phyloP scores from a whole-genome alignment of 1,140 invertebrate genomes.

The Thrips palmi region DNA sequence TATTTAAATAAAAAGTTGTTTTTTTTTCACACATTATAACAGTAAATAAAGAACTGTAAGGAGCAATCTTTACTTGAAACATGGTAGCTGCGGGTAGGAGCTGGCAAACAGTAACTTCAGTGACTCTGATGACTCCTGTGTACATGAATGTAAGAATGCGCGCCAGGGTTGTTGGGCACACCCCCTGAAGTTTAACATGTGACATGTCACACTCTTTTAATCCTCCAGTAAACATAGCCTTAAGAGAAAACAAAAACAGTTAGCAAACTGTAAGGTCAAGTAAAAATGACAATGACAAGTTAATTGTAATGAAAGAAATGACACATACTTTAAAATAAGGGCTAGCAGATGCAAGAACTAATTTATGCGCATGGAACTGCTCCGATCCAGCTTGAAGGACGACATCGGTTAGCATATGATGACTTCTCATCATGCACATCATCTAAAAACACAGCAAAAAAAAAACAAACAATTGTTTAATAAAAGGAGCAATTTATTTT shows the following conservation, averaged over 20 bases:
- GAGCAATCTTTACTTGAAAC: constrained; percentile 82
- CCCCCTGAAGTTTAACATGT: constrained; percentile 65
- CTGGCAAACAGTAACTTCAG: constrained; percentile 79
- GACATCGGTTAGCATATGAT: constrained; percentile 80
- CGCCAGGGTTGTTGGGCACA: constrained; percentile 69
- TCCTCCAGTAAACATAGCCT: constrained; percentile 84
- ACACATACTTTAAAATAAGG: constrained; percentile 73
- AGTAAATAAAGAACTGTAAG: constrained; percentile 15
- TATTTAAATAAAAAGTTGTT: constrained; percentile 7
- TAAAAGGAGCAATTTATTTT: neutral
- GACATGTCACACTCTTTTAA: constrained; percentile 75
- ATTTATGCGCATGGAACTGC: constrained; percentile 75
- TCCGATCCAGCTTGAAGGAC: constrained; percentile 67
- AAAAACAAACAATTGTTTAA: neutral
- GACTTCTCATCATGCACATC: constrained; percentile 75
- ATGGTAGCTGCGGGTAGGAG: constrained; percentile 79
- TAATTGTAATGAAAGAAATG: constrained; percentile 3
- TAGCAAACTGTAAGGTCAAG: neutral
- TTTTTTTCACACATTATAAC: constrained; percentile 1
- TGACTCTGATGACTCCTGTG: constrained; percentile 69
- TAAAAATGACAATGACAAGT: neutral
- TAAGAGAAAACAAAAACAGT: constrained; percentile 11
- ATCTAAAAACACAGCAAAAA: constrained; percentile 29
- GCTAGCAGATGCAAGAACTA: constrained; percentile 80
- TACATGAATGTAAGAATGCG: constrained; percentile 79